Evolutionary conservation across 2,113 vertebrate species (phyloP), one percentile per base, ranked within the genome.

Genomic region (Eulacestoma nigropectus): DNA sequence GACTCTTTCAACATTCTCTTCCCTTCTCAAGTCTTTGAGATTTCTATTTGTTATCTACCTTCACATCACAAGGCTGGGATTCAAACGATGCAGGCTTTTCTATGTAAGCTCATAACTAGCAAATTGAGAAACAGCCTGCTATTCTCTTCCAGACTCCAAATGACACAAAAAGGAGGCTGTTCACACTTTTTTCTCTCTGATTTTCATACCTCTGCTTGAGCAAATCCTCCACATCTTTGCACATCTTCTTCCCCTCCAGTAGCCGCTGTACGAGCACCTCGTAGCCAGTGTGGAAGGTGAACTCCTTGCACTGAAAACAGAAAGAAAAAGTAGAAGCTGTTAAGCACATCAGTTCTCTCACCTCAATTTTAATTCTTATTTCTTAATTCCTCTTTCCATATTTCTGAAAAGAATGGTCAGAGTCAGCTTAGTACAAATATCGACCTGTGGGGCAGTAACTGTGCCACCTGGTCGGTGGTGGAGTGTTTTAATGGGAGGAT

Each of bases 201-300:
- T 73, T 82, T 49, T 68, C 91, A 94, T 96, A 98, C 99, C 99
- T 99, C 98, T 99, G 98, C 94, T 99, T 98, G 75, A 99, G 97
- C 60, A 99, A 98, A 50, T 99, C 99, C 90, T 99, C 99, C 96
- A 99, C 97, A 13, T 99, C 99, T 94, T 99, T 99, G 97, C 99
- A 99, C 88, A 99, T 99, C 80, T 98, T 98, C 62, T 98, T 98
- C 17, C 99, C 99, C 4, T 99, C 99, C 90, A 97, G 95, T 16
- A 99, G 97, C 89, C 98, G 97, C 90, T 99, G 98, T 35, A 98
- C 62, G 4, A 99, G 97, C 3, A 96, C 94, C 68, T 99, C 99
- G 0, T 99, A 99, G 55, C 99, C 99, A 0, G 93, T 95, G 74
- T 99, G 98, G 62, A 98, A 97, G 11, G 98, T 98, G 92, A 99